A percentile compares a stretch with the other conserved stretches of the same genome.
Conservation (phyloP, 2,113 vertebrate species). For the Aspiorhynchus laticeps region DNA sequence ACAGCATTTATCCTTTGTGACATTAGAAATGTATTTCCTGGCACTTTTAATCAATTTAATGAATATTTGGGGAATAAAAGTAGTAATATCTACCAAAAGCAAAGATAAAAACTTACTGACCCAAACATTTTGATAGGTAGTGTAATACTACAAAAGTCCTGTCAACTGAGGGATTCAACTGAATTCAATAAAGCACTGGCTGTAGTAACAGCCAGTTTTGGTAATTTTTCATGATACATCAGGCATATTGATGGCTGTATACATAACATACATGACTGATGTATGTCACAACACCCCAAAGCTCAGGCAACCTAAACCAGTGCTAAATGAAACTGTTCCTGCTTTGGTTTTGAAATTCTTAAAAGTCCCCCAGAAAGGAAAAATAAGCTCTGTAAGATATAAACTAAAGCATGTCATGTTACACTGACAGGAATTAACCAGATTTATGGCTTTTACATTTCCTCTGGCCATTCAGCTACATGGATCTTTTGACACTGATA, state of each 20-base stretch:
- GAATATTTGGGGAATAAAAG: background rate
- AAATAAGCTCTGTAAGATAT: background rate
- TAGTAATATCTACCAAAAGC: background rate
- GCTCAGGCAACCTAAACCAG: background rate
- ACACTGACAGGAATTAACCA: constrained; percentile 8
- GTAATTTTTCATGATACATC: background rate
- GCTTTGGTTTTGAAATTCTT: constrained; percentile 9
- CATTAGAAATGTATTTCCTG: background rate
- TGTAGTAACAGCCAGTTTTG: background rate
- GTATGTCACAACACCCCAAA: background rate
- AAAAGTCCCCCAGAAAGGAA: background rate
- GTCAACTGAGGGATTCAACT: background rate
- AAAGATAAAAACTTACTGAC: background rate
- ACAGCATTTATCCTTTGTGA: background rate
- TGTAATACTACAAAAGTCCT: background rate
- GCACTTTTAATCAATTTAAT: background rate
- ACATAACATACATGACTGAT: background rate
- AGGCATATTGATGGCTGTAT: background rate
- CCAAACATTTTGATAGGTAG: background rate
- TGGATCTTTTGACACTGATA: background rate
- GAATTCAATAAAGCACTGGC: constrained; percentile 3
- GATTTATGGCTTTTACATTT: constrained; percentile 8
- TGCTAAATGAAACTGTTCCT: background rate
- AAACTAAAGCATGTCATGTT: constrained; percentile 9
- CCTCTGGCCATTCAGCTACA: constrained; percentile 1